These are phyloP conservation scores for Myopa testacea DNA, from an alignment of 2,888 invertebrate genomes.

Conservation along the genomic window DNA sequence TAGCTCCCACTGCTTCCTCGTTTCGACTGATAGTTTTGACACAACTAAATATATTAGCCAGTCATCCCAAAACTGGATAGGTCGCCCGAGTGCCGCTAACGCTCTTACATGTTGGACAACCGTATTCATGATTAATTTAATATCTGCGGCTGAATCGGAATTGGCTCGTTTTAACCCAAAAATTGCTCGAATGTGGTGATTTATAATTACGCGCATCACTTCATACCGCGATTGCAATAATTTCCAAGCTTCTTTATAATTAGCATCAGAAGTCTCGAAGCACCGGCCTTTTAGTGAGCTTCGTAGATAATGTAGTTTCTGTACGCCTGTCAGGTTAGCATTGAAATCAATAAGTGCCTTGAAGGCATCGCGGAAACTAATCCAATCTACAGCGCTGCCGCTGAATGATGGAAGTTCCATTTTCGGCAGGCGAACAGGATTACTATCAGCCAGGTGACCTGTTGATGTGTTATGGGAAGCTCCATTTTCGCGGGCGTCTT, in stretches of 20 bases:
- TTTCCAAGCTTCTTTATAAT: constrained; percentile 18
- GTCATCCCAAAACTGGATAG: no score
- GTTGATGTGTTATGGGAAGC: neutral
- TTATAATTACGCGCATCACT: constrained; percentile 9
- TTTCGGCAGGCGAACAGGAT: neutral
- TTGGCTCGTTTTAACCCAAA: neutral
- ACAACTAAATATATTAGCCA: no score
- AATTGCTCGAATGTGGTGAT: constrained; percentile 10
- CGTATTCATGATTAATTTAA: no score
- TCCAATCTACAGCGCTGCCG: neutral
- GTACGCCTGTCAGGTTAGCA: no score
- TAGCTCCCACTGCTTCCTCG: neutral
- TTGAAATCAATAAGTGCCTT: no score
- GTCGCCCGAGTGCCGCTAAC: no score
- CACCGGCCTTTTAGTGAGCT: neutral
- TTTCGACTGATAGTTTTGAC: no score
- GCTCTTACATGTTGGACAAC: no score
- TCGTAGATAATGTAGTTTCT: neutral
- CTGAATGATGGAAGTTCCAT: constrained; percentile 14
- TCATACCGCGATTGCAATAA: constrained; percentile 8
- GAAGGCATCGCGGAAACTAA: no score
- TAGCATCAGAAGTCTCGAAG: no score
- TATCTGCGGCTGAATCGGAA: no score
- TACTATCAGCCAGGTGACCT: neutral
- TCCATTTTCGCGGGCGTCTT: no score